These are phyloP conservation scores for Rutilus rutilus DNA, from an alignment of 2,113 vertebrate species.

Conservation along the genomic window DNA sequence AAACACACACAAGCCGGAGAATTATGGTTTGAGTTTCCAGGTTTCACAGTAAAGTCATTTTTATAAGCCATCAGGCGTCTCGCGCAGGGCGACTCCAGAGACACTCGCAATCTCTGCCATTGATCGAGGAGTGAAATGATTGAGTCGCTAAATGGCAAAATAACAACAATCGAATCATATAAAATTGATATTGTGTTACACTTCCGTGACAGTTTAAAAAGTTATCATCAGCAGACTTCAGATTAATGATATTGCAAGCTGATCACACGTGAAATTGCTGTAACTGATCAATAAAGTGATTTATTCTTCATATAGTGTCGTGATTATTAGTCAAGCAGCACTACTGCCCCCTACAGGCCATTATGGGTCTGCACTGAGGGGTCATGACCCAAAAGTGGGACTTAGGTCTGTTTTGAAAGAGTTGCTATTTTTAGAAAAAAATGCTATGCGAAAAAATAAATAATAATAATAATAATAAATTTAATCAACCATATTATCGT, in stretches of 20 bases:
- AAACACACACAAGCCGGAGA: not conserved
- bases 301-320: not conserved
- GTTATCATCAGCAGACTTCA: not conserved
- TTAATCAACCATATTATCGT: not conserved
- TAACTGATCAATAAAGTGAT: constrained; percentile 10
- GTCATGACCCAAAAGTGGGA: not conserved
- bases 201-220: not conserved
- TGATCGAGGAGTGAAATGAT: not conserved
- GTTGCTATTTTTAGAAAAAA: too few species aligned
- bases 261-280: constrained; percentile 1
- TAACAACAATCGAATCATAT: not conserved
- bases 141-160: not conserved
- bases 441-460: not conserved
- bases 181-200: not conserved
- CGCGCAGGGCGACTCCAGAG: not conserved
- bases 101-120: constrained; percentile 1
- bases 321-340: not conserved
- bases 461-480: too few species aligned
- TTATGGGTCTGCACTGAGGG: not conserved
- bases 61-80: not conserved
- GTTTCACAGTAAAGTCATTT: not conserved
- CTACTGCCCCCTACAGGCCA: constrained; percentile 17
- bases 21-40: not conserved
- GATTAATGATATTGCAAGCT: not conserved
- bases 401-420: not conserved